Conservation (phyloP, 1,140 invertebrate genomes). For the Sminthurides bifidus region DNA sequence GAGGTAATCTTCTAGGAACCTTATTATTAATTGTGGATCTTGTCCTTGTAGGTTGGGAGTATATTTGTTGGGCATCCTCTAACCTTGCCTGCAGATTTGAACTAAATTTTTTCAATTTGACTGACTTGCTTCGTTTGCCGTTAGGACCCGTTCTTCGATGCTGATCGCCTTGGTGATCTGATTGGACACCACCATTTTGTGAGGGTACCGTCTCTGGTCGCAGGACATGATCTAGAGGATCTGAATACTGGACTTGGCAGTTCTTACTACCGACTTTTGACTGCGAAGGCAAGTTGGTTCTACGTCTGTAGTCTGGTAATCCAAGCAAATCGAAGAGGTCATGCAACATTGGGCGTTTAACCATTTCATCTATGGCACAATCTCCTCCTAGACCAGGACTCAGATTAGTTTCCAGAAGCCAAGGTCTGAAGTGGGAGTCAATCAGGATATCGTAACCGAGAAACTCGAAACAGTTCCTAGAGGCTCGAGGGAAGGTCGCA, state of each 20-base stretch:
- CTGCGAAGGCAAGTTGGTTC: background rate
- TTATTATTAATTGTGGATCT: too few species aligned
- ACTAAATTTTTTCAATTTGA: background rate
- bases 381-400: slow-evolving; percentile 70
- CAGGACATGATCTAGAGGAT: background rate
- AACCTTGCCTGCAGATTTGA: background rate
- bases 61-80: background rate
- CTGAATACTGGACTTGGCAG: too few species aligned
- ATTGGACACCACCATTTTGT: background rate
- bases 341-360: slow-evolving; percentile 72
- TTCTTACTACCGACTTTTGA: background rate
- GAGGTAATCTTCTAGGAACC: background rate
- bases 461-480: slow-evolving; percentile 72
- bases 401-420: slow-evolving; percentile 78
- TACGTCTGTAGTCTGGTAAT: slow-evolving; percentile 41
- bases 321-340: slow-evolving; percentile 73
- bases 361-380: slow-evolving; percentile 61
- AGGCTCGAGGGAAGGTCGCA: background rate
- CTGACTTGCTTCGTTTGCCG: background rate
- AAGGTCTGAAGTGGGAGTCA: slow-evolving; percentile 69
- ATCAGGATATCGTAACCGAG: slow-evolving; percentile 86
- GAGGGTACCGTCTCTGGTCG: background rate
- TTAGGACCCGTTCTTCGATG: background rate
- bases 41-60: too few species aligned
- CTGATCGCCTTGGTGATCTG: background rate